phyloP scores from a whole-genome alignment of 2,113 vertebrate genomes.

The Rhynchomys soricoides region DNA sequence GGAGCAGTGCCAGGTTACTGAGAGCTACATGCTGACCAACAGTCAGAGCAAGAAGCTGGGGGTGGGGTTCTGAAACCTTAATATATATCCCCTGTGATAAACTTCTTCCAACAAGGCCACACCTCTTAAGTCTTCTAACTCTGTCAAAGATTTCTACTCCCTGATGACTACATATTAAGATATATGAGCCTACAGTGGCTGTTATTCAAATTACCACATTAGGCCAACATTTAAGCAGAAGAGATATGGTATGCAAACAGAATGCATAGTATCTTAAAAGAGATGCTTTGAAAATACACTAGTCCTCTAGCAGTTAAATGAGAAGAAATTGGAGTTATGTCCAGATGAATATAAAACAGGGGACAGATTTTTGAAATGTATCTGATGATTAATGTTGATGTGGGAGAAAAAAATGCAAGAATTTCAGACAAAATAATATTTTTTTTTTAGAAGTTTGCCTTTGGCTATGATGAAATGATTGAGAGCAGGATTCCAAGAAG shows the following conservation, averaged over 20 bases:
- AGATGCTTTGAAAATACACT: slow-evolving; percentile 32
- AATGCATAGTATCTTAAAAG: neutral
- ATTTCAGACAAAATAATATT: neutral
- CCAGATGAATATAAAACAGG: neutral
- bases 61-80: neutral
- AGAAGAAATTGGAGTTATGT: neutral
- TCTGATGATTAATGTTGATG: neutral
- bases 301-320: neutral
- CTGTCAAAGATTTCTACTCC: neutral
- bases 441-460: neutral
- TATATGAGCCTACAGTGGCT: neutral
- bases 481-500: neutral
- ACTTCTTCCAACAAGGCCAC: neutral
- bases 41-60: neutral
- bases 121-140: neutral
- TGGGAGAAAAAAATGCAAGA: neutral
- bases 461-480: neutral
- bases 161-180: neutral
- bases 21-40: neutral
- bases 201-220: neutral
- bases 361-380: neutral
- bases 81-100: too few species aligned
- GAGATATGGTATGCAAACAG: neutral
- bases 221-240: neutral
- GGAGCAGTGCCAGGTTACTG: neutral